A percentile compares a stretch with the other conserved stretches of the same genome.
These are phyloP conservation scores for Gandaritis pyraliata DNA, from an alignment of 2,888 invertebrate species.

Conservation along the genomic window DNA sequence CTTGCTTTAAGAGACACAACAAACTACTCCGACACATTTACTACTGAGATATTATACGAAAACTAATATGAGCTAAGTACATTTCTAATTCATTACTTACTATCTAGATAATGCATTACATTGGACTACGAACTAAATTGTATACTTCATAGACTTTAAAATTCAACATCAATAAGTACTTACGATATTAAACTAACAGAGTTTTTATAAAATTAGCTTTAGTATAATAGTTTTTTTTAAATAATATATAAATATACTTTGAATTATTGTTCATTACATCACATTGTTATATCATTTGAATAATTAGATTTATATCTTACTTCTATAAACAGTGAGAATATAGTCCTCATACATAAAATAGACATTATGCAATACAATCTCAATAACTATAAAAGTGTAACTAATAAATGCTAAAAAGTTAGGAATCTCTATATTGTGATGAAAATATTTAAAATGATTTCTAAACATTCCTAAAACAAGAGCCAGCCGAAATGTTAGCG, in stretches of 20 bases:
- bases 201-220: neutral
- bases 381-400: constrained; percentile 22
- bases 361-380: constrained; percentile 22
- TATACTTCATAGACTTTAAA: constrained; percentile 26
- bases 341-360: constrained; percentile 17
- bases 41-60: neutral
- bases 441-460: constrained; percentile 15
- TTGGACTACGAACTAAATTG: constrained; percentile 12
- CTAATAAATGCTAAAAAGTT: constrained; percentile 19
- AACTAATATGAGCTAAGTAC: constrained; percentile 3
- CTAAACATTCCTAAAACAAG: constrained; percentile 3
- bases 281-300: constrained; percentile 31
- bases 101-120: constrained; percentile 10
- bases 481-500: constrained; percentile 6
- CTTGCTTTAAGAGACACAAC: neutral
- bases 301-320: constrained; percentile 18
- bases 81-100: neutral
- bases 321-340: constrained; percentile 22
- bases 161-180: constrained; percentile 30
- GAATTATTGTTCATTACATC: constrained; percentile 39
- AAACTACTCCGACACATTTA: neutral
- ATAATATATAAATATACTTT: constrained; percentile 21
- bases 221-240: neutral
- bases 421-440: constrained; percentile 1
- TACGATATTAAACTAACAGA: constrained; percentile 6